phyloP scores from a whole-genome alignment of 2,113 vertebrate genomes.

The Sisor rabdophorus region DNA sequence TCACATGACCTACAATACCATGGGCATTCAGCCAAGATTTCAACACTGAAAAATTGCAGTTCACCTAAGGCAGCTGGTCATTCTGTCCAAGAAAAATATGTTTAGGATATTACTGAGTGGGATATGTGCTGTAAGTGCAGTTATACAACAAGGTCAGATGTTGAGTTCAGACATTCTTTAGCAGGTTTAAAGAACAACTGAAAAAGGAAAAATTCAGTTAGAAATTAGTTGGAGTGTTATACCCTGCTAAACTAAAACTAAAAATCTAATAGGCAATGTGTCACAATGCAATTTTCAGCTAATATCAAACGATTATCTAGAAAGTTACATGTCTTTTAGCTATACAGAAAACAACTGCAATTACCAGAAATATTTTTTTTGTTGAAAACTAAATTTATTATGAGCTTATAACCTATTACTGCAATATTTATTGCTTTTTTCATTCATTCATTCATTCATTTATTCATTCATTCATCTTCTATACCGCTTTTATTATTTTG shows the following conservation, averaged over 20 bases:
- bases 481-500: no score
- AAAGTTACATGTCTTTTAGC: neutral
- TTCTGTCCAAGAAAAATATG: conserved; percentile 25
- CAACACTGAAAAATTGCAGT: conserved; percentile 32
- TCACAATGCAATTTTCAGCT: neutral
- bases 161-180: conserved; percentile 10
- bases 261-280: neutral
- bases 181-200: neutral
- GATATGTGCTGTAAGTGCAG: conserved; percentile 23
- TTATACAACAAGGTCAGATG: conserved; percentile 18
- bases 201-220: neutral
- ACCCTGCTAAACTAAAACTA: neutral
- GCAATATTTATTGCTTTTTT: no score
- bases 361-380: no score
- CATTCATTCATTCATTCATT: no score
- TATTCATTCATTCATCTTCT: no score
- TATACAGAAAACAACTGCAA: neutral
- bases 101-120: conserved; percentile 3
- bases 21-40: conserved; percentile 25
- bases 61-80: conserved; percentile 42
- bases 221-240: neutral
- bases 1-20: conserved; percentile 27
- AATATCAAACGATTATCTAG: neutral
- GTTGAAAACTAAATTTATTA: neutral
- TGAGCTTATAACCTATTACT: no score